phyloP scores from a whole-genome alignment of 2,797 vertebrate species.

The Ctenopoma multispine region DNA sequence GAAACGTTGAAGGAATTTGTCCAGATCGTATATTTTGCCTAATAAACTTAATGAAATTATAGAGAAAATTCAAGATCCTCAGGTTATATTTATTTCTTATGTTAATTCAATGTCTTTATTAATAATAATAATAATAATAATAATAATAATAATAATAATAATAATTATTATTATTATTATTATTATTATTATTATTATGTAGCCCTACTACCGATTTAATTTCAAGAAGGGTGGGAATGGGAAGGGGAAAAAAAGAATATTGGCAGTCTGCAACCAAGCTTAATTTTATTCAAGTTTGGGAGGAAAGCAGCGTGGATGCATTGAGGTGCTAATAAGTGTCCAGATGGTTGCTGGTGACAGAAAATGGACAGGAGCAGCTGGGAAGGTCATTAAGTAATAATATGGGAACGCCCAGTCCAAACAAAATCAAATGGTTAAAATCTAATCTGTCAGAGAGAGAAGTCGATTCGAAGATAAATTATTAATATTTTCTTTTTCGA shows the following conservation, averaged over 20 bases:
- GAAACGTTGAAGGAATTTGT: slow-evolving; percentile 95
- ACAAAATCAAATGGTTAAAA: slow-evolving; percentile 87
- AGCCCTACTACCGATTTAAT: slow-evolving; percentile 5
- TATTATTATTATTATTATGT: slow-evolving; percentile 15
- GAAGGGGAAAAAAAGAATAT: slow-evolving; percentile 25
- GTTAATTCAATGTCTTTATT: slow-evolving; percentile 1
- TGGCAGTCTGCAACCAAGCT: slow-evolving; percentile 67
- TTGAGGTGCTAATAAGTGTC: slow-evolving; percentile 92
- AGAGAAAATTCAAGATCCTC: slow-evolving; percentile 69
- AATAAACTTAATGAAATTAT: slow-evolving; percentile 99
- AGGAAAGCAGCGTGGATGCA: slow-evolving; percentile 87
- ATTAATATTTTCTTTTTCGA: slow-evolving; percentile 83
- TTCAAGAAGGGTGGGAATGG: slow-evolving; percentile 37
- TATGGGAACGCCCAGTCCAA: slow-evolving; percentile 92
- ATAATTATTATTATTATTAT: slow-evolving; percentile 38
- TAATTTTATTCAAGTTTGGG: slow-evolving; percentile 85
- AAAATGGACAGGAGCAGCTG: slow-evolving; percentile 92
- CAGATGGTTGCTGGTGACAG: slow-evolving; percentile 91
- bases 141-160: slow-evolving; percentile 23
- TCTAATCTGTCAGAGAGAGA: slow-evolving; percentile 84
- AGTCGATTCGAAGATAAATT: slow-evolving; percentile 88
- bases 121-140: slow-evolving; percentile 24
- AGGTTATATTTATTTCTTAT: slow-evolving; percentile 38
- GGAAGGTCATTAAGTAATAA: slow-evolving; percentile 91
- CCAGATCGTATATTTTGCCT: slow-evolving; percentile 99